Base-by-base conservation (phyloP, 2,113 vertebrate genomes). In the Passer montanus region DNA sequence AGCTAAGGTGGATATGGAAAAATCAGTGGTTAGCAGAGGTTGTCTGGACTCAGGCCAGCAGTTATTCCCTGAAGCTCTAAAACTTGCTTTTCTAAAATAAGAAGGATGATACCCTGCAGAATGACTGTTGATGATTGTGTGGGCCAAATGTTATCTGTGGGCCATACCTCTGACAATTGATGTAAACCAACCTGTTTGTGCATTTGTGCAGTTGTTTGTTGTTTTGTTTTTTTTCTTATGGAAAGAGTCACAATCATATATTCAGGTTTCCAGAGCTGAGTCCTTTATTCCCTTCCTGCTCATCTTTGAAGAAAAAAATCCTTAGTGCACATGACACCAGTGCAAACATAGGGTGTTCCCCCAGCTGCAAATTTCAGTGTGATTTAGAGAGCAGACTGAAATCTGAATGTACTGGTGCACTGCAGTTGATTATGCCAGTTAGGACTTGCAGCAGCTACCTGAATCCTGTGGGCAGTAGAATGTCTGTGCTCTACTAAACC, bases 41-140 rank as follows among this genome's bases (percentile, higher is more conserved):
- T 60, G 18, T 3, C 16, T n/a, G 50, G 39, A 31, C 39, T 88
- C 30, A 10, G 47, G 66, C 33, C 44, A 50, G n/a, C 35, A 41
- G 28, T 47, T 85, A 53, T 26, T 55, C 56, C 26, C 28, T 24
- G 68, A 9, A 58, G 39, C 56, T 39, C 26, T 35, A 43, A 50
- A 59, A 82, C 3, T 59, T 72, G 27, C 23, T 59, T 68, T 64
- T 72, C 28, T 76, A 39, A 92, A 85, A 59, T 0, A 78, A 33
- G 50, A 43, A 70, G 28, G 69, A 44, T 26, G 16, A 69, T 17
- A 56, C 3, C 11, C 39, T 90, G 47, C 18, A 82, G 47, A 72
- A 88, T 30, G 43, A 10, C 35, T 78, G 13, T n/a, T 10, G 1
- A 63, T 39, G 15, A 17, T 16, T 1, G 0, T 1, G 7, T 26